Conservation (phyloP, 2,888 invertebrate genomes). For the Oscheius sp. region DNA sequence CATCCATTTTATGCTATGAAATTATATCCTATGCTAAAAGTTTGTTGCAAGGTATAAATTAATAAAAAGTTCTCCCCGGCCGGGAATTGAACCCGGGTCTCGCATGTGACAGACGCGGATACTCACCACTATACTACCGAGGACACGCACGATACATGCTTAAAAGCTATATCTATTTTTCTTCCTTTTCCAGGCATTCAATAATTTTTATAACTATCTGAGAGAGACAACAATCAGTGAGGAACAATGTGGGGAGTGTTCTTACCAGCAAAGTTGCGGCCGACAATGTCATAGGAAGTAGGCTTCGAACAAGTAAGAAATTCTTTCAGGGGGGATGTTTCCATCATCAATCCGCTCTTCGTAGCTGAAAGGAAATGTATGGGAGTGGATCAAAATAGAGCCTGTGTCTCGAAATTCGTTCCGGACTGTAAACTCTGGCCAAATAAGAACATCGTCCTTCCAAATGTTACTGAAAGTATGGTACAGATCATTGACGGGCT, state of each 20-base stretch:
- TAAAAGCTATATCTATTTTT: neutral
- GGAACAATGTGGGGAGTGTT: constrained; percentile 66
- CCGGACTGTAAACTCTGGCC: constrained; percentile 66
- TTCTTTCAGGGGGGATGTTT: constrained; percentile 60
- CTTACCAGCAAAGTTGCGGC: constrained; percentile 67
- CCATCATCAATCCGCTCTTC: constrained; percentile 67
- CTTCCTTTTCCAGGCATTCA: constrained; percentile 57
- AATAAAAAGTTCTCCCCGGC: constrained; percentile 19
- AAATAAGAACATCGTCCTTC: constrained; percentile 57
- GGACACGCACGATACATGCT: neutral
- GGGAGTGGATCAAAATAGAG: constrained; percentile 63
- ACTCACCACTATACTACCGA: constrained; percentile 29
- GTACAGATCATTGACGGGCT: constrained; percentile 64
- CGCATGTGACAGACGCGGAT: constrained; percentile 29
- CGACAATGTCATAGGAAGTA: constrained; percentile 66
- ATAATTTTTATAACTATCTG: constrained; percentile 68
- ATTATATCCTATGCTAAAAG: too few relatives aligned
- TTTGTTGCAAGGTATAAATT: too few relatives aligned
- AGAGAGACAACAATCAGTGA: constrained; percentile 62
- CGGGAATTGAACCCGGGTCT: constrained; percentile 28
- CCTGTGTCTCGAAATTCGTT: constrained; percentile 59
- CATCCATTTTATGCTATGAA: too few relatives aligned
- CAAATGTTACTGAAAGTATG: constrained; percentile 67
- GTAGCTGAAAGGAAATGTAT: constrained; percentile 67
- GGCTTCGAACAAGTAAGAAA: neutral